Base-by-base conservation (phyloP, 2,888 invertebrate genomes). In the Tetragonula carbonaria region DNA sequence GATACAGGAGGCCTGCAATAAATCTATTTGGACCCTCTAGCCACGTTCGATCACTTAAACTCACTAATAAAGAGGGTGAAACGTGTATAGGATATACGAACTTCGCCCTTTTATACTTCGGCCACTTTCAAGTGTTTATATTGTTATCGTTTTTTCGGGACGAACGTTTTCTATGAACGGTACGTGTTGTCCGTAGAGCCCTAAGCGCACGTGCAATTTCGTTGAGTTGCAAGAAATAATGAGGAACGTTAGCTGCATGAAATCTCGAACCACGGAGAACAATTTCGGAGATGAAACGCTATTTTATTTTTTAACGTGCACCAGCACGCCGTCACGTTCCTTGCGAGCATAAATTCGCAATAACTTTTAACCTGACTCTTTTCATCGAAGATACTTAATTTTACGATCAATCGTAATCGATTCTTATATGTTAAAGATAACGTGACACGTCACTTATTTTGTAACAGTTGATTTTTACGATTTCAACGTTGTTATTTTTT, bases 161-260 rank as follows among this genome's bases (percentile, higher is more conserved):
- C 33, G 21, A 55, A 55, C 23, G 21, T 55, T 59, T 67, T n/a
- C 45, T 68, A 80, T 16, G 55, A 51, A 8, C 6, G 16, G 67
- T 38, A 82, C 80, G 70, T 66, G 71, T 66, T 23, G 57, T 3
- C 18, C 59, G 73, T 23, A 45, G 33, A n/a, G 28, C 23, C 62
- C 33, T 55, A 14, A 70, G n/a, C 55, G 14, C 55, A 65, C 68
- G 53, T 53, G 74, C 74, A 74, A 82, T 82, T 63, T 74, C 70
- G 51, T 45, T 50, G 82, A 74, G 53, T 74, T 71, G 28, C 70
- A 57, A 16, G 45, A 45, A 28, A 50, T 14, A 65, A 82, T 3
- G 33, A 65, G 66, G 23, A 38, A 71, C 38, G 65, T 59, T 82
- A 74, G 21, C 45, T 14, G 18, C 33, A 45, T 33, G 57, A 82